These are phyloP conservation scores for Zoanthus sociatus DNA, from an alignment of 92 coral and sea anemone genomes.

Conservation along the genomic window DNA sequence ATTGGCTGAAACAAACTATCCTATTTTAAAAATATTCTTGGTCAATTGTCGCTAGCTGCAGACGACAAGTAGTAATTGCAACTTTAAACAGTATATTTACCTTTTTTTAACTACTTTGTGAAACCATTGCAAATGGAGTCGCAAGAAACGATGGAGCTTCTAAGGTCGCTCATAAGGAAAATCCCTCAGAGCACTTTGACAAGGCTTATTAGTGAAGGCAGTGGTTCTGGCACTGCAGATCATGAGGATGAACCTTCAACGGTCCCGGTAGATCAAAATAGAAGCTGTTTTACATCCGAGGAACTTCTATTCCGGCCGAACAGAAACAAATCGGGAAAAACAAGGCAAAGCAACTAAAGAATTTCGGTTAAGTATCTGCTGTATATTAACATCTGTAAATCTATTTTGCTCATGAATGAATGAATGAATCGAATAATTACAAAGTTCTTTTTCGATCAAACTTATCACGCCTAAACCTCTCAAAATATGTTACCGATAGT, in stretches of 20 bases:
- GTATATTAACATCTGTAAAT: neutral
- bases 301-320: slow-evolving; percentile 6
- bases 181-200: slow-evolving; percentile 12
- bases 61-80: neutral
- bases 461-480: slow-evolving; percentile 9
- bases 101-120: too few relatives aligned
- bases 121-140: slow-evolving; percentile 2
- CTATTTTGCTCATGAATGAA: neutral
- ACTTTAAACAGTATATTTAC: too few relatives aligned
- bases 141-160: slow-evolving; percentile 1
- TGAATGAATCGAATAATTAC: slow-evolving; percentile 8
- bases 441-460: slow-evolving; percentile 10
- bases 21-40: neutral
- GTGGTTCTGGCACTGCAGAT: slow-evolving; percentile 10
- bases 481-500: neutral
- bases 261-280: neutral
- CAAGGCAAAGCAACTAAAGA: slow-evolving; percentile 5
- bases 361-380: slow-evolving; percentile 7
- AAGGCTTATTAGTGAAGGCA: slow-evolving; percentile 1
- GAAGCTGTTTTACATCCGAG: slow-evolving; percentile 15
- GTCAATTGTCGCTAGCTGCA: slow-evolving; percentile 2
- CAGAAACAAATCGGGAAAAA: neutral
- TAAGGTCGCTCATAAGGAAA: slow-evolving; percentile 11
- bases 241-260: slow-evolving; percentile 1
- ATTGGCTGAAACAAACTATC: neutral